These are phyloP conservation scores for Ennomos fuscantarius DNA, from an alignment of 2,888 invertebrate genomes.

Conservation along the genomic window DNA sequence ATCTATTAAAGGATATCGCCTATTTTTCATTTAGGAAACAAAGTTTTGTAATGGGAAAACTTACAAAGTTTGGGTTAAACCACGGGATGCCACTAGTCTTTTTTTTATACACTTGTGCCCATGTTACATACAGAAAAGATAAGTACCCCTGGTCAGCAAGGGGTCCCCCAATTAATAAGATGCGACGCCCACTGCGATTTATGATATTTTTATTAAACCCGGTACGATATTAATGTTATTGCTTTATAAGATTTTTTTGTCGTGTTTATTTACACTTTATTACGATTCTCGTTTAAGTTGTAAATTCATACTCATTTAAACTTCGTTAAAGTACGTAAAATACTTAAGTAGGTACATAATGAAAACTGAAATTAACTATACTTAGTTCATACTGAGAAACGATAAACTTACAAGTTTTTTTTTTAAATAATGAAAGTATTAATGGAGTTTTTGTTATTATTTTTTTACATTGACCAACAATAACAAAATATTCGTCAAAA, in stretches of 20 bases:
- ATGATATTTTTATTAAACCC: constrained; percentile 30
- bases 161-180: constrained; percentile 39
- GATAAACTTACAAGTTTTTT: no score
- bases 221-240: constrained; percentile 29
- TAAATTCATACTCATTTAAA: constrained; percentile 24
- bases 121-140: constrained; percentile 7
- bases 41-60: no score
- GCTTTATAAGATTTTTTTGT: constrained; percentile 30
- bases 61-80: no score
- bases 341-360: no score
- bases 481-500: no score
- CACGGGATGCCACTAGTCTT: neutral
- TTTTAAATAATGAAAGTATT: no score
- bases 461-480: no score
- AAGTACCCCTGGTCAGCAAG: constrained; percentile 28
- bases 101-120: constrained; percentile 17
- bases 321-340: constrained; percentile 38
- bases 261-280: constrained; percentile 24
- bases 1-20: no score
- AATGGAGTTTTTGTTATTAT: no score
- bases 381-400: no score
- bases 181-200: constrained; percentile 38
- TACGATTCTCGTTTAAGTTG: constrained; percentile 4
- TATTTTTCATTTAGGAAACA: no score
- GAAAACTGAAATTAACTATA: no score